A percentile compares a stretch with the other conserved stretches of the same genome.
These are phyloP conservation scores for Forbesichthys papilliferus DNA, from an alignment of 2,113 vertebrate species.

Conservation along the genomic window DNA sequence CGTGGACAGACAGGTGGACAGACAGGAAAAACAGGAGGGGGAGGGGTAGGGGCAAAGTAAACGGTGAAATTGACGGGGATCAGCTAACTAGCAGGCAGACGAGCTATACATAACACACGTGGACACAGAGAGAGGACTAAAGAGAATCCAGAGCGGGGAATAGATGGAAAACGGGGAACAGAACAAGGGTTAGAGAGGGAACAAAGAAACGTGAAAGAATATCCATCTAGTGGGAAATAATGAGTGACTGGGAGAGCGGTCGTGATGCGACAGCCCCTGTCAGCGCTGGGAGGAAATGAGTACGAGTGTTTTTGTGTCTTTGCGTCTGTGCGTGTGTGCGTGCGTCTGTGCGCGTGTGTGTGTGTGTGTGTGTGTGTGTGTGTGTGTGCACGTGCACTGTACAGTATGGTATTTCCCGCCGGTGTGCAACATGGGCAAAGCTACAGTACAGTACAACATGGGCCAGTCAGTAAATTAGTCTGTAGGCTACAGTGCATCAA, in stretches of 20 bases:
- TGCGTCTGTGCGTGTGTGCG: background rate
- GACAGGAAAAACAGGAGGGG: background rate
- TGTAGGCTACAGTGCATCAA: background rate
- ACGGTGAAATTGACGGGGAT: conserved; percentile 6
- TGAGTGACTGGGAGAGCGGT: conserved; percentile 33
- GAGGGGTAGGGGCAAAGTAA: conserved; percentile 3
- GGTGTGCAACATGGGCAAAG: conserved; percentile 15
- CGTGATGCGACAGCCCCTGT: conserved; percentile 43
- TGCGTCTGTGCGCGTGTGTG: background rate
- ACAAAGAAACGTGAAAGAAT: conserved; percentile 4
- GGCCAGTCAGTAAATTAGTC: conserved; percentile 10
- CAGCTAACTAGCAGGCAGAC: conserved; percentile 4
- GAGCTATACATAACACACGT: conserved; percentile 16
- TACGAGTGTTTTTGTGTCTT: background rate
- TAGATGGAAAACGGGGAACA: conserved; percentile 1
- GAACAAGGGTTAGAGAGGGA: conserved; percentile 11
- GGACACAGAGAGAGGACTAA: background rate
- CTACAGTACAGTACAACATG: background rate
- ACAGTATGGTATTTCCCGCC: background rate
- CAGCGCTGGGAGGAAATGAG: conserved; percentile 32
- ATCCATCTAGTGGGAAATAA: conserved; percentile 44
- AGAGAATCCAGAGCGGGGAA: background rate
- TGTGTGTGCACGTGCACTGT: background rate
- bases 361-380: background rate
- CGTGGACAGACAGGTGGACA: background rate